phyloP scores from a whole-genome alignment of 2,888 invertebrate genomes.

The Spilosoma lubricipeda region DNA sequence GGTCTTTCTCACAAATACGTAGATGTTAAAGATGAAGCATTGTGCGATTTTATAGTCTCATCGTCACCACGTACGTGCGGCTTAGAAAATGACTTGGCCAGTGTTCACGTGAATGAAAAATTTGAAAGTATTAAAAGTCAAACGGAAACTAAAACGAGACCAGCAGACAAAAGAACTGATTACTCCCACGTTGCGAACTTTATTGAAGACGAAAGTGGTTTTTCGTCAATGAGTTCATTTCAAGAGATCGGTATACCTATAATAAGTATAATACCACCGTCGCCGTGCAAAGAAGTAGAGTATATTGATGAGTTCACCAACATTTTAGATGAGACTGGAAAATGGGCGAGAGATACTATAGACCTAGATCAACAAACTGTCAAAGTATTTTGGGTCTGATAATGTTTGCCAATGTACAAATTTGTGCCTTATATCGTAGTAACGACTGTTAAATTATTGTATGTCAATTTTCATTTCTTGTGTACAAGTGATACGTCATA shows the following conservation, averaged over 20 bases:
- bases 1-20: slow-evolving; percentile 57
- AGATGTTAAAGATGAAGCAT: slow-evolving; percentile 56
- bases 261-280: slow-evolving; percentile 82
- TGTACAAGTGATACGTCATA: slow-evolving; percentile 34
- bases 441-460: slow-evolving; percentile 48
- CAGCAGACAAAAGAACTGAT: slow-evolving; percentile 65
- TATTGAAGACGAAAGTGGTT: slow-evolving; percentile 93
- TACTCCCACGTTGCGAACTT: slow-evolving; percentile 71
- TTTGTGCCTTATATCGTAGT: slow-evolving; percentile 46
- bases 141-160: slow-evolving; percentile 38
- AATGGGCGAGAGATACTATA: slow-evolving; percentile 72
- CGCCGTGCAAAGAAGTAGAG: slow-evolving; percentile 77
- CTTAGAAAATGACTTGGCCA: slow-evolving; percentile 64
- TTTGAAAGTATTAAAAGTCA: slow-evolving; percentile 48
- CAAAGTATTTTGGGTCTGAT: slow-evolving; percentile 82
- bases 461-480: slow-evolving; percentile 41
- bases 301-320: slow-evolving; percentile 69
- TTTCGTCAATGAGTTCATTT: slow-evolving; percentile 94
- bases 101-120: slow-evolving; percentile 59
- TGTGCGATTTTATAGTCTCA: slow-evolving; percentile 61
- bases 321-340: slow-evolving; percentile 64
- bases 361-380: slow-evolving; percentile 76
- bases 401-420: slow-evolving; percentile 60
- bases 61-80: slow-evolving; percentile 61
- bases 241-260: slow-evolving; percentile 92